Conservation (phyloP, 2,888 invertebrate species). For the Aplocera efformata region DNA sequence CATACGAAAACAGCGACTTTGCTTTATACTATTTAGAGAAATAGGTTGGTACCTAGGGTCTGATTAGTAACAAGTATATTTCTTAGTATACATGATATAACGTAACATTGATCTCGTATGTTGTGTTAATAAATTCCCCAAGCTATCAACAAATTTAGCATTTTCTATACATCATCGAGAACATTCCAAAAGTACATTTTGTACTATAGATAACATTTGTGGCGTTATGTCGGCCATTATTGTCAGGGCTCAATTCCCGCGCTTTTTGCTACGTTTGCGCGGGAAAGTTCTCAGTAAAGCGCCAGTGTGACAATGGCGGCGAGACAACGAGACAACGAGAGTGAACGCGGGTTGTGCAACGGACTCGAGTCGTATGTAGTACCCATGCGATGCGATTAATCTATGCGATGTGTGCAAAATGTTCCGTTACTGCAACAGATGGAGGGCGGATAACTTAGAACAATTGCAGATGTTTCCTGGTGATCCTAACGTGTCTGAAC, state of each 20-base stretch:
- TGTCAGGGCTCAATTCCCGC: conserved; percentile 71
- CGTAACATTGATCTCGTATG: no score
- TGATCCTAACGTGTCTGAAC: conserved; percentile 14
- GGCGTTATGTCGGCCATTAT: conserved; percentile 76
- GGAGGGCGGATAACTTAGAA: conserved; percentile 50
- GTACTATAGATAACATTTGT: conserved; percentile 68
- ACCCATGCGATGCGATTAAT: no score
- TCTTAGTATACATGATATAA: no score
- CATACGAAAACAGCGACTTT: no score
- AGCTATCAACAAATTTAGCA: no score
- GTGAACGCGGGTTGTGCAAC: conserved; percentile 72
- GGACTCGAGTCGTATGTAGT: conserved; percentile 28
- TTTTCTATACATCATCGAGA: conserved; percentile 45
- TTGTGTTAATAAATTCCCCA: no score
- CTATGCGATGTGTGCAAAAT: conserved; percentile 58
- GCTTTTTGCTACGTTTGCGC: conserved; percentile 73
- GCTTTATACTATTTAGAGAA: no score
- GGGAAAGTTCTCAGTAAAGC: conserved; percentile 77
- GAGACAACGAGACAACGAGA: conserved; percentile 67
- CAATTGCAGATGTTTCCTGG: conserved; percentile 41
- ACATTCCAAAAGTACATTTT: conserved; percentile 56
- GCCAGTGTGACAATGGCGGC: conserved; percentile 72
- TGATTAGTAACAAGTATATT: no score
- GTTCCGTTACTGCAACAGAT: conserved; percentile 68
- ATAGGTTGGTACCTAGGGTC: no score